phyloP scores from a whole-genome alignment of 2,888 invertebrate species.

The Esperia sulphurella region DNA sequence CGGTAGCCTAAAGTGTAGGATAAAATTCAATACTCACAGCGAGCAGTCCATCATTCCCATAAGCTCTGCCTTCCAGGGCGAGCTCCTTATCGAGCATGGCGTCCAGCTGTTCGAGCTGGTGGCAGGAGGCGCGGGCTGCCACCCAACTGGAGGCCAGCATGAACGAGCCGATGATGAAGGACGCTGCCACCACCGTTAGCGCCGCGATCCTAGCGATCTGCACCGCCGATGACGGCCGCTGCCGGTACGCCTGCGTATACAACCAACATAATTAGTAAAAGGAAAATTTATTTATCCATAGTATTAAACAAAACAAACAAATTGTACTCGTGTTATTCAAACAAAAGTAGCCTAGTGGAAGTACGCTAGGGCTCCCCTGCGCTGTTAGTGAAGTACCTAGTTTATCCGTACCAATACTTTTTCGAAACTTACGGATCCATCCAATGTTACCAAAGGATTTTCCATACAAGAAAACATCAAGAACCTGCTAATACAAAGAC shows the following conservation, averaged over 20 bases:
- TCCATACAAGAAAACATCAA: too few species aligned
- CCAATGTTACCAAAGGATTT: too few species aligned
- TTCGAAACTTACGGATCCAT: too few species aligned
- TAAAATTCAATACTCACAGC: constrained; percentile 78
- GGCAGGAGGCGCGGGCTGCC: constrained; percentile 88
- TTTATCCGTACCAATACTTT: too few species aligned
- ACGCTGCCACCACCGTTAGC: constrained; percentile 88
- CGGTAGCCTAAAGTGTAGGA: too few species aligned
- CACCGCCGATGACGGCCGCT: constrained; percentile 85
- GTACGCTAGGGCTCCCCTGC: too few species aligned
- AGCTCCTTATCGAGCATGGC: constrained; percentile 84
- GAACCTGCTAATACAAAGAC: too few species aligned
- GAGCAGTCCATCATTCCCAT: constrained; percentile 82
- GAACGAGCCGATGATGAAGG: constrained; percentile 89
- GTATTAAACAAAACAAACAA: too few species aligned
- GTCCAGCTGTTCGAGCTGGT: constrained; percentile 84
- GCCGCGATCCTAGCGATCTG: constrained; percentile 93
- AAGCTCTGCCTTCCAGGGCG: constrained; percentile 81
- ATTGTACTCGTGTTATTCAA: too few species aligned
- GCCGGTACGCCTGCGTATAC: constrained; percentile 86
- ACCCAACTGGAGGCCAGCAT: constrained; percentile 91
- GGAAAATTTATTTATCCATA: background rate
- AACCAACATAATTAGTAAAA: background rate
- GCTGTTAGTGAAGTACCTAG: too few species aligned
- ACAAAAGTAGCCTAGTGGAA: too few species aligned